Percentiles rank a stretch among this genome's conserved stretches.
Evolutionary conservation across 1,140 invertebrate genomes (phyloP).

Genomic region (Whitmania pigra): DNA sequence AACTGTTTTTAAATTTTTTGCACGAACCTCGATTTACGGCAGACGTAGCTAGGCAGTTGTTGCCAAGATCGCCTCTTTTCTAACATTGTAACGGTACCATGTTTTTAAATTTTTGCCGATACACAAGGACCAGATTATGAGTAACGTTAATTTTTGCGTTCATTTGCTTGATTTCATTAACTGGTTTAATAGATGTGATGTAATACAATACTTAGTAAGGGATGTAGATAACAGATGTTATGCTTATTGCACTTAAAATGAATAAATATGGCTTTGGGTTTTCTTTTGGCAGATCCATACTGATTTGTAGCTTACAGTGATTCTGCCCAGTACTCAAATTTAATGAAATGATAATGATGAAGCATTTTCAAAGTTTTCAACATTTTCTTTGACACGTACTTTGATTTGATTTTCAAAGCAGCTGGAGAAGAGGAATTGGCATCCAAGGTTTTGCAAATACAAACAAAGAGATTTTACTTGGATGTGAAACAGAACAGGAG

Average conservation of each 20-base stretch:
- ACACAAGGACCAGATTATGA: background rate
- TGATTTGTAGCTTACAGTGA: background rate
- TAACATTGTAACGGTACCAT: no score
- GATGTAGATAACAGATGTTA: no score
- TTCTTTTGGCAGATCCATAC: no score
- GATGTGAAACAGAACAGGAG: constrained; percentile 97
- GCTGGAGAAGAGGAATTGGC: constrained; percentile 74
- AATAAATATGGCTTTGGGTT: no score
- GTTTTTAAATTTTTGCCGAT: background rate
- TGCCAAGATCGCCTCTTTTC: background rate
- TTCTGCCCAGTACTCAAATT: background rate
- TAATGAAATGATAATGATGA: background rate
- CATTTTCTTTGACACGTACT: constrained; percentile 14
- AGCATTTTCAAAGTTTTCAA: background rate
- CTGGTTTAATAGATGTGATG: no score
- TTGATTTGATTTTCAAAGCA: constrained; percentile 2
- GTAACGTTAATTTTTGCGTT: background rate
- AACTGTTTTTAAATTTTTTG: background rate
- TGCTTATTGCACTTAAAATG: no score
- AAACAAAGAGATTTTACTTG: constrained; percentile 94
- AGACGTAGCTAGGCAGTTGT: background rate
- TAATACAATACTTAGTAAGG: no score
- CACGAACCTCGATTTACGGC: background rate
- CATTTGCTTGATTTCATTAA: background rate
- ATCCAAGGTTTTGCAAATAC: constrained; percentile 94